phyloP scores from a whole-genome alignment of 2,797 vertebrate genomes.

The Craterocephalus amniculus region DNA sequence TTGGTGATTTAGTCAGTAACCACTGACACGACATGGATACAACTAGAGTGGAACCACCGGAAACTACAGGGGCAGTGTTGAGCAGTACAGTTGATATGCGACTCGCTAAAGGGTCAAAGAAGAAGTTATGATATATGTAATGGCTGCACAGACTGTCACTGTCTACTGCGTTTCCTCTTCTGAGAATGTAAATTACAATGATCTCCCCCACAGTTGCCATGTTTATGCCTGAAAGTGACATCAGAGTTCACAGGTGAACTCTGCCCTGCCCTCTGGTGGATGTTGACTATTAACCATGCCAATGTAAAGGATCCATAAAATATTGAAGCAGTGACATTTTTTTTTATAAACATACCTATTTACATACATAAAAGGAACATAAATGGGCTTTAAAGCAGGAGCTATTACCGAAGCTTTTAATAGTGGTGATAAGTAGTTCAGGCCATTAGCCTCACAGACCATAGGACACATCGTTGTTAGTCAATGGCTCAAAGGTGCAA shows the following conservation, averaged over 20 bases:
- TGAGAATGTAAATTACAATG: background rate
- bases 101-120: background rate
- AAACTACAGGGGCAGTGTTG: background rate
- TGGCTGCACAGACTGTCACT: background rate
- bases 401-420: background rate
- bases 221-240: background rate
- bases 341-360: background rate
- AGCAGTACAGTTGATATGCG: background rate
- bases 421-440: background rate
- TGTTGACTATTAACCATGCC: background rate
- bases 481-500: background rate
- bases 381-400: background rate
- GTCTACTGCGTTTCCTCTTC: background rate
- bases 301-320: background rate
- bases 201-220: background rate
- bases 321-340: background rate
- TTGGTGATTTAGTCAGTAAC: constrained; percentile 21
- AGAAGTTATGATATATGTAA: background rate
- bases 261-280: background rate
- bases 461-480: background rate
- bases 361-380: background rate
- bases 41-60: background rate
- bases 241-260: background rate
- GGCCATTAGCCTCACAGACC: background rate
- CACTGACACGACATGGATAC: constrained; percentile 32